Evolutionary conservation across 2,113 vertebrate species (phyloP), one percentile per base, ranked within the genome.

Genomic region (Prunella fulvescens): DNA sequence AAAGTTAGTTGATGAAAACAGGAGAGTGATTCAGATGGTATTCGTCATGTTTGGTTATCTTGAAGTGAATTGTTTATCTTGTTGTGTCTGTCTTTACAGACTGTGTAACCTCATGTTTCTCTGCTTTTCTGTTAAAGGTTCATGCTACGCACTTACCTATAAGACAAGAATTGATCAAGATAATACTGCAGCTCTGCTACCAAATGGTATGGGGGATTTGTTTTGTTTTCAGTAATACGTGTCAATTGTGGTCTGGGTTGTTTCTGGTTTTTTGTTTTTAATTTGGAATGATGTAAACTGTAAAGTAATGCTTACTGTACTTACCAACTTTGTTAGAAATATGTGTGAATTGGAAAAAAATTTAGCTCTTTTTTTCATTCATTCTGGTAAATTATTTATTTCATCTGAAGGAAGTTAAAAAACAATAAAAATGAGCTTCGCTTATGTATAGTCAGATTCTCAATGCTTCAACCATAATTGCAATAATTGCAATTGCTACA

Each of bases 131-230:
- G 5, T 97, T 96, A 9, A 89, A 99, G 99, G 99, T 45, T 96
- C 95, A 2, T 98, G 98, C 94, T 99, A 97, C 1, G 99, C 98
- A 3, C 95, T 99, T 29, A 98, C 98, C 2, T 98, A 98, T 92
- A 98, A 98, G 89, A 99, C 98, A 91, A 98, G 92, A 82, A 98
- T 99, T 14, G 99, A 99, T 81, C 98, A 99, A 97, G 99, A 99
- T 70, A 99, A 98, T 90, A 92, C 98, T 47, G 97, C 98, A 17
- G 98, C 99, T 69, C 86, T 99, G 73, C 98, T 98, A 53, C 98
- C 99, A 65, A 98, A 97, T 23, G 99, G 99, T 99, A 98, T 76
- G 95, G 35, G 19, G 12, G 9, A 33, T 74, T 84, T 40, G 5
- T 20, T 87, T 66, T 84, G 4, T 2, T 82, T 74, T 90, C 31